phyloP scores from a whole-genome alignment of 2,797 vertebrate species.

The Esox masquinongy region DNA sequence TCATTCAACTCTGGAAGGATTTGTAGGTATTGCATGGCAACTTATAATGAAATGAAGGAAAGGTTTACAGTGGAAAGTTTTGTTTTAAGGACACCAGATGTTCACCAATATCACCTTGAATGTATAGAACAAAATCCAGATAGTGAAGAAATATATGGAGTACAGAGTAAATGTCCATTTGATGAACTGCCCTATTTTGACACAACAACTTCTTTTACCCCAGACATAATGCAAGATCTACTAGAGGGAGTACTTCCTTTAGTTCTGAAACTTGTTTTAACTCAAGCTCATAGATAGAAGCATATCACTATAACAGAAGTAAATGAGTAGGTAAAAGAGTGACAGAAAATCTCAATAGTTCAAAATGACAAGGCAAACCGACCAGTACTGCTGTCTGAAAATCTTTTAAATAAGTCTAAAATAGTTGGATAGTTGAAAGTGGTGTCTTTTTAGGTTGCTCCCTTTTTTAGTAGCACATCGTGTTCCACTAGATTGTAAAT shows the following conservation, averaged over 20 bases:
- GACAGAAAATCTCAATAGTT: slow-evolving; percentile 16
- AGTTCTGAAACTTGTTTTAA: slow-evolving; percentile 15
- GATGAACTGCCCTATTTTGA: too few species aligned
- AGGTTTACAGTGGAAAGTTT: too few species aligned
- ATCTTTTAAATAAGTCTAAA: background rate
- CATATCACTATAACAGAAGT: slow-evolving; percentile 28
- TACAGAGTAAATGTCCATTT: too few species aligned
- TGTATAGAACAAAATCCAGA: slow-evolving; percentile 19
- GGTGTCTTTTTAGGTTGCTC: slow-evolving; percentile 18
- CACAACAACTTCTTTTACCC: too few species aligned
- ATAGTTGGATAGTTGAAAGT: slow-evolving; percentile 28
- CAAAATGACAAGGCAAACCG: slow-evolving; percentile 14
- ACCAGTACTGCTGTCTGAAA: background rate
- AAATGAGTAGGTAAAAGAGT: slow-evolving; percentile 18
- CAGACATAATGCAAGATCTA: slow-evolving; percentile 30
- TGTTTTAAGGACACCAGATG: slow-evolving; percentile 14
- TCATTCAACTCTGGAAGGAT: too few species aligned
- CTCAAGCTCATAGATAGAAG: slow-evolving; percentile 21
- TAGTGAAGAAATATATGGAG: too few species aligned
- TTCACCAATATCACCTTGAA: slow-evolving; percentile 27
- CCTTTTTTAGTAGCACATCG: slow-evolving; percentile 21
- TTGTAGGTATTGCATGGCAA: too few species aligned
- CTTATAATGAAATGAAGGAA: too few species aligned
- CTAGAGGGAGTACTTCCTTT: slow-evolving; percentile 10
- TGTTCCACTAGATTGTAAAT: slow-evolving; percentile 12